Base-by-base conservation (phyloP, 1,140 invertebrate species). In the Leucophenga varia region DNA sequence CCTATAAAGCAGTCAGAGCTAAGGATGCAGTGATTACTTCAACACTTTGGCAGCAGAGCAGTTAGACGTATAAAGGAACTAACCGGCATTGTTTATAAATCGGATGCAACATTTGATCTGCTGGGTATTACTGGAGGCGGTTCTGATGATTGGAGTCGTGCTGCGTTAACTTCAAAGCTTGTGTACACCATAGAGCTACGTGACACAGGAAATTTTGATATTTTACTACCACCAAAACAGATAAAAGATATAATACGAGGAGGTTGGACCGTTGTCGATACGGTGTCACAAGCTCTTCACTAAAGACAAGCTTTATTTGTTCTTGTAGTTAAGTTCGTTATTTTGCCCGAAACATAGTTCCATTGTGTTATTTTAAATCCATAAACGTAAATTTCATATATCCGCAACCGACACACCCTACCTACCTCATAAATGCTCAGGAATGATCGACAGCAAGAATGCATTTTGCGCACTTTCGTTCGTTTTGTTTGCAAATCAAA, bases 91-190 rank as follows among this genome's bases (percentile, higher is more conserved):
- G 18, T 47, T 10, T 48, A 53, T 40, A 19, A 18, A 30, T 30
- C 38, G 7, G 40, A 16, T 16, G 40, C 43, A 10, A 53, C 54
- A 12, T 30, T 49, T 50, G 25, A 38, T n/a, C n/a, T 88, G 0
- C 73, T 91, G 10, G 90, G 90, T 57, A 83, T 86, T 19, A 87
- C 87, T 1, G 74, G 81, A 63, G 91, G 91, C 16, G 86, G 87
- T 9, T 89, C 89, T 1, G 88, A 92, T 61, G 91, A 95, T 70
- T 94, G 90, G 90, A 90, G 89, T 0, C 90, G 91, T 75, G 85
- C 84, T 2, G 76, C 79, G 12, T 83, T 84, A 16, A 81, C 80
- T 21, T 87, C 93, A 38, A 91, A 91, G 72, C 93, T 93, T 69
- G 78, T 89, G 0, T 95, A 87, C 67, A 89, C 90, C 0, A 77